Conservation (phyloP, 2,113 vertebrate genomes). For the Psammodynastes pulverulentus region DNA sequence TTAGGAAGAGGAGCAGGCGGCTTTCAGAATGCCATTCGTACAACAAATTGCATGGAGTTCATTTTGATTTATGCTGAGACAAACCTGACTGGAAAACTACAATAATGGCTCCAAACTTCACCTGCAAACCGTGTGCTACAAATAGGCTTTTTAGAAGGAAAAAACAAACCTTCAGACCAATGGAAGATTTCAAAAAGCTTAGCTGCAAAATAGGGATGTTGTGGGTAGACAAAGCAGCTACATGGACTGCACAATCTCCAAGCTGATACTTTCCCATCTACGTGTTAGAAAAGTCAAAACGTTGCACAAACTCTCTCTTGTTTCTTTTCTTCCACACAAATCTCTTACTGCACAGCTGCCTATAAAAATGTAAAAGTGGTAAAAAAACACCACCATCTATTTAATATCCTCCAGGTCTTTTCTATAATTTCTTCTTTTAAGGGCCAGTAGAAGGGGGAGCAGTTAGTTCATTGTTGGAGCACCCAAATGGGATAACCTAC, state of each 20-base stretch:
- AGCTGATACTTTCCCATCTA: not conserved
- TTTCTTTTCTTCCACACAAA: not conserved
- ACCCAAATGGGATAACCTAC: not conserved
- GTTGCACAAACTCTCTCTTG: not conserved
- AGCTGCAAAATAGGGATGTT: not conserved
- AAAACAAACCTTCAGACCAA: not conserved
- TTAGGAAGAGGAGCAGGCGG: not conserved
- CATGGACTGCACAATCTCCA: not conserved
- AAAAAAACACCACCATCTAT: not conserved
- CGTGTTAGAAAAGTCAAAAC: not conserved
- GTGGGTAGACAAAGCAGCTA: not conserved
- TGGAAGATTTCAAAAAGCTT: not conserved
- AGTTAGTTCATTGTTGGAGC: not conserved
- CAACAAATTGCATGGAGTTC: not conserved
- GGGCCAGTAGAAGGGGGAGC: not conserved
- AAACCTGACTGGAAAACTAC: not conserved
- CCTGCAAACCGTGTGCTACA: not conserved
- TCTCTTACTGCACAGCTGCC: not conserved
- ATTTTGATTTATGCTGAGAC: not conserved
- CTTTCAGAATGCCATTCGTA: not conserved
- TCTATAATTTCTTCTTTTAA: not conserved
- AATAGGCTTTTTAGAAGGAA: not conserved
- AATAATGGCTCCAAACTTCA: not conserved
- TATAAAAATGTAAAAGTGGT: not conserved
- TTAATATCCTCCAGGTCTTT: not conserved